Conservation (phyloP, 2,113 vertebrate species). For the Leucosticte australis region DNA sequence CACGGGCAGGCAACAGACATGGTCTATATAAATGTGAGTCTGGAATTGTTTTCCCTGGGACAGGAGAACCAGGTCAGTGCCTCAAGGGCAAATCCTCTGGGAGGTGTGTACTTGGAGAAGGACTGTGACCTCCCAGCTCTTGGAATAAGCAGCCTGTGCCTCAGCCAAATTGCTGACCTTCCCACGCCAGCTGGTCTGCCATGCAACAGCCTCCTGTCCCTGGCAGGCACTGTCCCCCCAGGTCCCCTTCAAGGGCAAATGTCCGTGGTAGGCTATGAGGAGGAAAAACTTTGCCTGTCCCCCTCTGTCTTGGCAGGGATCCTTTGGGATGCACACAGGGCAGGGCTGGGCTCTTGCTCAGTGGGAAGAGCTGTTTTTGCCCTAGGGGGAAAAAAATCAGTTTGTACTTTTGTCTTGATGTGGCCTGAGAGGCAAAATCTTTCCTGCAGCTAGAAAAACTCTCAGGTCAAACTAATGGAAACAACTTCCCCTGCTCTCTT, state of each 20-base stretch:
- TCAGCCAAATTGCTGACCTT: background rate
- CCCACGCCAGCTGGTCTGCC: background rate
- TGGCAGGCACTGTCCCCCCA: background rate
- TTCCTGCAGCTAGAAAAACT: background rate
- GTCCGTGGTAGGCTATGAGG: rapidly evolving
- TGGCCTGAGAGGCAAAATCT: background rate
- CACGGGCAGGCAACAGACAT: background rate
- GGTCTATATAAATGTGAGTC: background rate
- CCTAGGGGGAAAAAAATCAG: background rate
- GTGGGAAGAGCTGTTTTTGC: background rate
- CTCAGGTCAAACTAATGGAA: background rate
- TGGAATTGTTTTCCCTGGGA: background rate
- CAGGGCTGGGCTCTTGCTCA: rapidly evolving
- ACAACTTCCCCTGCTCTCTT: background rate
- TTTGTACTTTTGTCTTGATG: background rate
- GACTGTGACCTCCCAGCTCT: background rate
- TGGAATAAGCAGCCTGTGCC: background rate
- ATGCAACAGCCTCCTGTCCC: background rate
- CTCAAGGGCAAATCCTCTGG: background rate
- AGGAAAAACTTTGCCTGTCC: background rate
- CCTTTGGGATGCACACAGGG: background rate
- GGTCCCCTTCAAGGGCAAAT: background rate
- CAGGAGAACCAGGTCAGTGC: background rate
- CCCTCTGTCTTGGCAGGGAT: background rate
- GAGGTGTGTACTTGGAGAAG: background rate